Evolutionary conservation across 2,797 vertebrate species (phyloP).

Genomic region (Hydrolagus colliei): DNA sequence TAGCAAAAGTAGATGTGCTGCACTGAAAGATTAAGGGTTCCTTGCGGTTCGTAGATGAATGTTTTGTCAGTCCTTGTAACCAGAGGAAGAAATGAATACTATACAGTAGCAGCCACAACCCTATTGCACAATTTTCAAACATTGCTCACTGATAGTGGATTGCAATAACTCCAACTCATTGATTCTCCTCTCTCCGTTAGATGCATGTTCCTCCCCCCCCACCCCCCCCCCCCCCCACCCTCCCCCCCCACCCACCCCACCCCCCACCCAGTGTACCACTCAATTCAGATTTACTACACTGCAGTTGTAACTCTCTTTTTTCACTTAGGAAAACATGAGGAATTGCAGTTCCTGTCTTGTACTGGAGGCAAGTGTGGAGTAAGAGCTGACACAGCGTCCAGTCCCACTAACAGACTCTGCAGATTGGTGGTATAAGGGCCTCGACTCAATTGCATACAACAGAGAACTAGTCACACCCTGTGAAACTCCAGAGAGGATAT

Average conservation of each 20-base stretch:
- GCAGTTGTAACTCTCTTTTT: not conserved
- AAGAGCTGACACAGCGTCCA: not conserved
- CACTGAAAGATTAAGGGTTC: constrained; percentile 70
- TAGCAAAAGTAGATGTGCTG: constrained; percentile 59
- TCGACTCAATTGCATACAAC: not conserved
- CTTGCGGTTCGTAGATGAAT: constrained; percentile 55
- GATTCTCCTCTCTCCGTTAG: not conserved
- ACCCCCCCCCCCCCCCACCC: too few relatives aligned
- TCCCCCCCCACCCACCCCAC: not conserved
- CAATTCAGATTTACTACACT: not conserved
- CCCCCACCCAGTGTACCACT: not conserved
- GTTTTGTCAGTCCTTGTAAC: not conserved
- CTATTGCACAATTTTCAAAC: constrained; percentile 41
- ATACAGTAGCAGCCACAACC: constrained; percentile 37
- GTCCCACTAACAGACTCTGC: not conserved
- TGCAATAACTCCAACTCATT: constrained; percentile 11
- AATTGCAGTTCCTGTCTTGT: not conserved
- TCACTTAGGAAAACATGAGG: not conserved
- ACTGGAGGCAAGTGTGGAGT: not conserved
- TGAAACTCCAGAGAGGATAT: not conserved
- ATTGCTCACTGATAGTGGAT: constrained; percentile 38
- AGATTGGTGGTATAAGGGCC: not conserved
- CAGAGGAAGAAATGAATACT: constrained; percentile 46
- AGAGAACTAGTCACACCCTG: not conserved
- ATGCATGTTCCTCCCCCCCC: not conserved